Base-by-base conservation (phyloP, 2,888 invertebrate genomes). In the Lithophane semibrunnea region DNA sequence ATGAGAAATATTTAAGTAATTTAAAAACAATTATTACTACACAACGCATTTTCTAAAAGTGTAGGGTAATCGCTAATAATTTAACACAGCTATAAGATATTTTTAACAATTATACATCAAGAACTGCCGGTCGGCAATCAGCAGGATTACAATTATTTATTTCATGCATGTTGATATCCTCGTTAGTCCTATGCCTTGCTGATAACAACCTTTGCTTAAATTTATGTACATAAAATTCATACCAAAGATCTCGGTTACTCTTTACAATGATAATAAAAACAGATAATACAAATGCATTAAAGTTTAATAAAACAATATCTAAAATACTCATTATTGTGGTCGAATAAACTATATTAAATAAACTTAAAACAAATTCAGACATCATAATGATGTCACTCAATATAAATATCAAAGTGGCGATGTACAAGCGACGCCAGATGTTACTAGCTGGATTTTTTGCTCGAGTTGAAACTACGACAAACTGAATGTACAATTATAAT, bases 401-500 rank as follows among this genome's bases (percentile, higher is more conserved):
- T 66, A 66, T 18, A 49, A 66, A 66, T 49, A 66, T 49, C 49
- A 66, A 66, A 21, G 29, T 66, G 16, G 71, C 71, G 7, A 63
- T 71, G 29, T 71, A 71, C 47, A 71, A 71, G 71, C 67, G 67
- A 21, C 67, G 67, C 13, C 67, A 49, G 4, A 2, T 29, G 49
- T 29, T 13, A 47, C 18, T 18, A 65, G 18, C 3, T 65, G 44
- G 18, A 29, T 67, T 49, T 49, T 29, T 9, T 21, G 4, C 49
- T 29, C 49, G 9, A 21, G 1, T 67, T 67, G 49, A 29, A 21
- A 29, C 13, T 49, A 9, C 67, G 67, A 29, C 21, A 49, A 67
- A 67, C 21, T 49, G 67, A 67, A 29, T 21, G 1, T 21, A 67
- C 8, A 21, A 49, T 67, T 49, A 67, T 13, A 29, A 49, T 9